phyloP scores from a whole-genome alignment of 2,888 invertebrate genomes.

The Spilarctia lutea region DNA sequence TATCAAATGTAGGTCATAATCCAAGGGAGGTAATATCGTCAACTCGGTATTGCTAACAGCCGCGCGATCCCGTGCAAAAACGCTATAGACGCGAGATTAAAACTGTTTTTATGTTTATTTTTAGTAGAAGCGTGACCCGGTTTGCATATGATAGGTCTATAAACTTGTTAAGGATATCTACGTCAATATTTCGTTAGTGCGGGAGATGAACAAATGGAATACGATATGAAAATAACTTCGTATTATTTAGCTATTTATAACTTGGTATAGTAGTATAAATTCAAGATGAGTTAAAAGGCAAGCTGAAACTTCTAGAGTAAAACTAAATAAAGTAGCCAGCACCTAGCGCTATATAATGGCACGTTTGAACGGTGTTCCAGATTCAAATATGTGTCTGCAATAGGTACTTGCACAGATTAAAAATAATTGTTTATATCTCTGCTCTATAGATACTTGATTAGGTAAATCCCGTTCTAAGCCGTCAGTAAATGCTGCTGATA shows the following conservation, averaged over 20 bases:
- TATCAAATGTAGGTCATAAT: constrained; percentile 64
- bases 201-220: constrained; percentile 66
- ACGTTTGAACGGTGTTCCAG: not conserved
- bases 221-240: constrained; percentile 28
- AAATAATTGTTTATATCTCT: too few species aligned
- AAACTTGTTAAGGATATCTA: constrained; percentile 61
- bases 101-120: constrained; percentile 69
- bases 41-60: constrained; percentile 50
- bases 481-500: not conserved
- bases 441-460: not conserved
- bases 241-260: not conserved
- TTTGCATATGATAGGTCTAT: constrained; percentile 65
- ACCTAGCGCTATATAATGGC: not conserved
- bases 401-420: not conserved
- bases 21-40: constrained; percentile 62
- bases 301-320: not conserved
- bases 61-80: constrained; percentile 63
- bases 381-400: not conserved
- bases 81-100: constrained; percentile 63
- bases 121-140: constrained; percentile 66
- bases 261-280: not conserved
- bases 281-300: not conserved
- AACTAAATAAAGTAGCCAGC: not conserved
- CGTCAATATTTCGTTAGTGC: constrained; percentile 58
- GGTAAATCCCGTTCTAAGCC: not conserved